Base-by-base conservation (phyloP, 2,888 invertebrate species). In the Dyspetes luteomarginatus region DNA sequence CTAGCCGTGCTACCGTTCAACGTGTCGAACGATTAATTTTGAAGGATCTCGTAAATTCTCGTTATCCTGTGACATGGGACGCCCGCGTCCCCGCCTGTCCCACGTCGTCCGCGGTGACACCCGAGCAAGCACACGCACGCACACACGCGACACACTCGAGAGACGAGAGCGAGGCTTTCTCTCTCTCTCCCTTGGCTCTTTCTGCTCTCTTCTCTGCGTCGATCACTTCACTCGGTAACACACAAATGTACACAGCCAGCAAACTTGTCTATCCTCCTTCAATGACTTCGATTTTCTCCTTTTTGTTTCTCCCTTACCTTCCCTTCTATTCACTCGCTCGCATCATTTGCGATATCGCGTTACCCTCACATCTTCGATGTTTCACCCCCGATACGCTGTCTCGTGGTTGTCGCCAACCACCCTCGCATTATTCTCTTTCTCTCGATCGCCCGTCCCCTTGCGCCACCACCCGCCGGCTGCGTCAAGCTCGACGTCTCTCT, bases 331-430 rank as follows among this genome's bases (percentile, higher is more conserved):
- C 56, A 41, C 56, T n/a, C 24, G 43, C 58, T 48, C 24, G 24
- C 45, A n/a, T n/a, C n/a, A n/a, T 36, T 69, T 73, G 24, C 43
- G 50, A 76, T 79, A 72, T 72, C 77, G 55, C 82, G 78, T 82
- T 81, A 78, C 83, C 68, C 58, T 83, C 82, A 83, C 83, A 83
- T 83, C 77, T 83, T 83, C 83, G 77, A 75, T 48, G 75, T 75
- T 79, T 55, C 79, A 75, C 48, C 78, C 79, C 82, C 78, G 72
- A 22, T 68, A 74, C 69, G 69, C 45, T 22, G 69, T 79, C 76
- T 72, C 72, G 72, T 69, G 48, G 68, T 77, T 67, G 67, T 28
- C 64, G 80, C 68, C 60, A 76, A 68, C 73, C 73, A 81, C 78
- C 81, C 81, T 56, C 55, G 19, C 19, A 22, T 48, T 41, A 45